Conservation (phyloP, 30 jellyfish, hydroid and myxozoan species). For the Pseudorhiza aurosa region DNA sequence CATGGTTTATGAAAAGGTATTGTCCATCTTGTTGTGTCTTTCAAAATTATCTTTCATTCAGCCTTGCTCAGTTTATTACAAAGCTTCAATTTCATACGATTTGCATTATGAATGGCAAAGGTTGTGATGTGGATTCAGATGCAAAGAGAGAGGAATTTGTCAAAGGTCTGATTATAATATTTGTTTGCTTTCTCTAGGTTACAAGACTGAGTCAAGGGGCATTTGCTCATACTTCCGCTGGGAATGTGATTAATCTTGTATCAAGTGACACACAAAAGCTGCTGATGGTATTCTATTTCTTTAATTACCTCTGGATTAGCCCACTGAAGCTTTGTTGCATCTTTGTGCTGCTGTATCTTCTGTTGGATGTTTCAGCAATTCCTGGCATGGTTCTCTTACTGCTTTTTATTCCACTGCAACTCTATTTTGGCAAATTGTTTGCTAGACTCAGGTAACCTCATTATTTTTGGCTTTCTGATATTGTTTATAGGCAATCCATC, state of each 20-base stretch:
- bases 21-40: neutral
- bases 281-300: constrained; percentile 32
- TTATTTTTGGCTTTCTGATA: no score
- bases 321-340: constrained; percentile 50
- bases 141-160: no score
- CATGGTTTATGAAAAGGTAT: constrained; percentile 66
- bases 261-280: constrained; percentile 62
- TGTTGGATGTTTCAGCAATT: constrained; percentile 65
- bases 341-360: constrained; percentile 25
- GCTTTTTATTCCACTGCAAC: constrained; percentile 54
- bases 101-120: no score
- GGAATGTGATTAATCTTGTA: constrained; percentile 46
- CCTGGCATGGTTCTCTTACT: constrained; percentile 70
- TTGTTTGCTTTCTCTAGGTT: constrained; percentile 7
- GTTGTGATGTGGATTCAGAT: no score
- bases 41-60: no score
- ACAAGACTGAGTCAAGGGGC: constrained; percentile 59
- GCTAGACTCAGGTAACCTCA: constrained; percentile 65
- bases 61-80: no score
- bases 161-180: no score
- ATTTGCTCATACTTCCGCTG: constrained; percentile 58
- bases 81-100: no score
- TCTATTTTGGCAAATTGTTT: constrained; percentile 45
- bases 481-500: no score
- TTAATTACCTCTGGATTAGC: constrained; percentile 72